phyloP scores from a whole-genome alignment of 2,113 vertebrate species.

The Pteruthius melanotis region DNA sequence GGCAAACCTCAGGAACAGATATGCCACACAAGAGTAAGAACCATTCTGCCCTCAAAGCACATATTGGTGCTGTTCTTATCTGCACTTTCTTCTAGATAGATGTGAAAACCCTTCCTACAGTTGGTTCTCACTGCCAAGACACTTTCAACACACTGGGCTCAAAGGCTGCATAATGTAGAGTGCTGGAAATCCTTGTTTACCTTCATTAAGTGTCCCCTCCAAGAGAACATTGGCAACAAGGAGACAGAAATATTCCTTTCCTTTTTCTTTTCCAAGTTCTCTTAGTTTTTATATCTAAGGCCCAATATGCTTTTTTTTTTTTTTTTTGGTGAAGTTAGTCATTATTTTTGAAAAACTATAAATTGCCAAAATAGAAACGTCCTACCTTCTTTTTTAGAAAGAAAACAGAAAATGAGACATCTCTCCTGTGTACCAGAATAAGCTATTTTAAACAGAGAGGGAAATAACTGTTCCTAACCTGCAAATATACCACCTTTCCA shows the following conservation, averaged over 20 bases:
- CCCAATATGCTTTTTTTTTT: neutral
- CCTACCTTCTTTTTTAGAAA: neutral
- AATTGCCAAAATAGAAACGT: neutral
- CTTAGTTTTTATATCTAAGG: neutral
- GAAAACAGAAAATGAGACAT: neutral
- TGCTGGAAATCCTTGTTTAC: slow-evolving; percentile 46
- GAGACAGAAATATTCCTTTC: neutral
- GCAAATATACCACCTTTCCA: neutral
- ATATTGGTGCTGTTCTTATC: neutral
- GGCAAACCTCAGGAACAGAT: neutral
- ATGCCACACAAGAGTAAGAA: neutral
- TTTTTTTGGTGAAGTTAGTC: neutral
- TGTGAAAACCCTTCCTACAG: neutral
- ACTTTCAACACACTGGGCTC: slow-evolving; percentile 23
- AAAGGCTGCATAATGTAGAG: neutral
- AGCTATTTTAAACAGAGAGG: neutral
- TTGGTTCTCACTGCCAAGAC: neutral
- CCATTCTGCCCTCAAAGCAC: neutral
- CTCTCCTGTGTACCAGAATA: neutral
- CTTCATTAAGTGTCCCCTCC: neutral
- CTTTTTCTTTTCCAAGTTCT: neutral
- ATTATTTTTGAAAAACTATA: slow-evolving; percentile 4
- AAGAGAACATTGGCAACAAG: neutral
- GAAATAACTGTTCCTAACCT: neutral
- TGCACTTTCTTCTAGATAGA: slow-evolving; percentile 5